A percentile compares a stretch with the other conserved stretches of the same genome.
Evolutionary conservation across 2,113 vertebrate species (phyloP).

Genomic region (Hippocampus comes): DNA sequence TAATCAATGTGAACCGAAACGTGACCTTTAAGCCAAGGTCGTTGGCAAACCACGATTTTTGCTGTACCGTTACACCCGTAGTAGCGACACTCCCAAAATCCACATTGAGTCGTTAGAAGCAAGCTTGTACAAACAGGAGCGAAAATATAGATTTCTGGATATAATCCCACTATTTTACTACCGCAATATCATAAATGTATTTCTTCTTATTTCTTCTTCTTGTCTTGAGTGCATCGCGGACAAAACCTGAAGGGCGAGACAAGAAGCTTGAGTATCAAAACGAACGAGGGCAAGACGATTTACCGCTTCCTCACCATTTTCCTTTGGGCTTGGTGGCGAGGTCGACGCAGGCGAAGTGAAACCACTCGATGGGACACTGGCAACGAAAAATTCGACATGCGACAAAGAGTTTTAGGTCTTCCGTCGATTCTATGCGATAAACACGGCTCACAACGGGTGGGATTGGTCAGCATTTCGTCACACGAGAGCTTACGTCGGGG

Average conservation of each 20-base stretch:
- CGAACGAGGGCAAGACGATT: neutral
- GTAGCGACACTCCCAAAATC: slow-evolving; percentile 29
- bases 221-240: slow-evolving; percentile 91
- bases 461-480: neutral
- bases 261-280: neutral
- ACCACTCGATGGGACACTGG: slow-evolving; percentile 98
- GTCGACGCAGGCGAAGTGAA: slow-evolving; percentile 97
- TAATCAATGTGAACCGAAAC: no score
- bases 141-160: slow-evolving; percentile 47
- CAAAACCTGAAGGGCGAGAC: slow-evolving; percentile 81
- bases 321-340: slow-evolving; percentile 98
- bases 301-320: slow-evolving; percentile 84
- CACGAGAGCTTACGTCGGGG: slow-evolving; percentile 80
- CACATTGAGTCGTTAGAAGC: slow-evolving; percentile 51
- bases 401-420: neutral
- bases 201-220: slow-evolving; percentile 85
- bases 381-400: slow-evolving; percentile 11
- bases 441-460: neutral
- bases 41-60: neutral
- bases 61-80: neutral
- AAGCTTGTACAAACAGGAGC: slow-evolving; percentile 38
- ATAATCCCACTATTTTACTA: slow-evolving; percentile 37
- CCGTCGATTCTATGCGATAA: neutral
- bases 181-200: slow-evolving; percentile 43
- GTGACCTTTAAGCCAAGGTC: no score